phyloP scores from a whole-genome alignment of 2,888 invertebrate species.

The Standfussiana lucernea region DNA sequence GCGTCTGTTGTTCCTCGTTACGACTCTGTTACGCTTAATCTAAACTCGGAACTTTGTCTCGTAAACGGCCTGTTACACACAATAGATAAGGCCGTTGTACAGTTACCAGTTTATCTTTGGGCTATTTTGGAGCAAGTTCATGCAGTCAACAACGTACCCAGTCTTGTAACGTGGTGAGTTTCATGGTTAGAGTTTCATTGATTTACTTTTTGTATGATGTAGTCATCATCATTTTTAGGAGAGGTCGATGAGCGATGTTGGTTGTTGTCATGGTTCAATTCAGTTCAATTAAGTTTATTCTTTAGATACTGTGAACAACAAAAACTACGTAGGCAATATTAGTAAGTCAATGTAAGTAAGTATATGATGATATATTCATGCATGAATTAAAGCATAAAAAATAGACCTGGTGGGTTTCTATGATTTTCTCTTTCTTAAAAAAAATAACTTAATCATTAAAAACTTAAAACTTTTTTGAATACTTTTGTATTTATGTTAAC shows the following conservation, averaged over 20 bases:
- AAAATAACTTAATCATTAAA: not conserved
- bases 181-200: not conserved
- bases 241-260: not conserved
- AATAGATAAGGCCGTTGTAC: conserved; percentile 63
- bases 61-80: conserved; percentile 63
- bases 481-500: not conserved
- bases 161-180: conserved; percentile 28
- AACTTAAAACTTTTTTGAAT: not conserved
- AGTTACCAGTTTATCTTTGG: conserved; percentile 59
- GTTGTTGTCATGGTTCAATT: not conserved
- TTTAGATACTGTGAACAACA: not conserved
- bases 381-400: too few species aligned
- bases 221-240: not conserved
- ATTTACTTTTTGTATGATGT: not conserved
- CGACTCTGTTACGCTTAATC: conserved; percentile 76
- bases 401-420: too few species aligned
- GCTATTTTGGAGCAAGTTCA: conserved; percentile 55
- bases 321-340: not conserved
- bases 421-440: not conserved
- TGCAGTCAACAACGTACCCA: conserved; percentile 41
- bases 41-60: conserved; percentile 67
- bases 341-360: too few species aligned
- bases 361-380: too few species aligned
- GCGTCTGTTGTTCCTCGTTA: conserved; percentile 70
- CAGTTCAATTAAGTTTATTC: not conserved